Base-by-base conservation (phyloP, 1,140 invertebrate genomes). In the Drosophila biarmipes region DNA sequence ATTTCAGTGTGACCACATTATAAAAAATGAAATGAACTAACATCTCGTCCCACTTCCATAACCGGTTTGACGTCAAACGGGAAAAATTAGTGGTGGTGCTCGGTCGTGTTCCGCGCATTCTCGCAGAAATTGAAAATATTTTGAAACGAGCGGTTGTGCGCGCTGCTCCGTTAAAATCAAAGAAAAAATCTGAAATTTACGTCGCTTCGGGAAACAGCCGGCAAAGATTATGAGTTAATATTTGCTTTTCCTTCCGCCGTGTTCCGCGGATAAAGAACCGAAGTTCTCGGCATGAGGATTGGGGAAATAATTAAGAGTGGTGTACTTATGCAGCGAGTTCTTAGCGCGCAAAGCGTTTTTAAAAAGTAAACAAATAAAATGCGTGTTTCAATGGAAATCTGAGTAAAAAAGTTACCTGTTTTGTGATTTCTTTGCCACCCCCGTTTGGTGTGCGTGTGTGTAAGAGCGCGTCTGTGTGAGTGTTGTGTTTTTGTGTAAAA, bases 291-390 rank as follows among this genome's bases (percentile, higher is more conserved):
- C 24, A 61, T 61, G 58, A 17, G 58, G 52, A 29, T 15, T 57
- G 38, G 6, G 27, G 24, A 10, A 14, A 24, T 40, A 29, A 24
- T n/a, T 29, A 4, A 38, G 40, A n/a, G 54, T n/a, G 42, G 27
- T 21, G 27, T 52, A 34, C 29, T 15, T 19, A 27, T 57, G 27
- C 46, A 34, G 46, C 27, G 15, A 34, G 58, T 61, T 40, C 15
- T 61, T 29, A 58, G 52, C 53, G 53, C 58, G 53, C 27, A 40
- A 55, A 49, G 58, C 45, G 57, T 43, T 64, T 48, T 14, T 6
- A 52, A 55, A 17, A 69, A 68, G 63, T 69, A 69, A 69, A 69
- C 66, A 69, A 69, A 69, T 29, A 55, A 69, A 55, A 69, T 69
- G 63, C 49, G 21, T 31, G 64, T 27, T 55, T 46, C 49, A 43